Evolutionary conservation across 2,113 vertebrate species (phyloP).

Genomic region (Probosciger aterrimus): DNA sequence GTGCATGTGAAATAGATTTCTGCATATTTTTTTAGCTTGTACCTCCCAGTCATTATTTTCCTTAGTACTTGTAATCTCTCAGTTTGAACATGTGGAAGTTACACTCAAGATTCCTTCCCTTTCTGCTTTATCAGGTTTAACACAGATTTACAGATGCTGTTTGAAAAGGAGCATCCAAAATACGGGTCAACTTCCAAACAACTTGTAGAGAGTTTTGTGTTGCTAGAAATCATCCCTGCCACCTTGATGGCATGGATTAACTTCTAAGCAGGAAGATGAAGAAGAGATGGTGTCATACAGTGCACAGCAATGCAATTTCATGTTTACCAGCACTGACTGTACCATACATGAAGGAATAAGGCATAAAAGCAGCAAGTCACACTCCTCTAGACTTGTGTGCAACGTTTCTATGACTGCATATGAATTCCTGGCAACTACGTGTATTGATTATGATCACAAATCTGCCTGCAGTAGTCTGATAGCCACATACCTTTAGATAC

Average conservation of each 20-base stretch:
- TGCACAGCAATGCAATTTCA: neutral
- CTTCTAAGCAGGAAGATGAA: neutral
- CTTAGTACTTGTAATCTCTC: constrained; percentile 16
- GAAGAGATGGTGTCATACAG: neutral
- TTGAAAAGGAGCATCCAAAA: neutral
- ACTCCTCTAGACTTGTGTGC: neutral
- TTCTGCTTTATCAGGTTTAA: neutral
- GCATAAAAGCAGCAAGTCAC: neutral
- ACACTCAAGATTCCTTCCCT: neutral
- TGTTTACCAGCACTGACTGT: neutral
- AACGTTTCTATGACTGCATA: fast-evolving
- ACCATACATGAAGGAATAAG: neutral
- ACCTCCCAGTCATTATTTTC: constrained; percentile 34
- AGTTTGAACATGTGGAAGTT: neutral
- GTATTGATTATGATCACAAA: neutral
- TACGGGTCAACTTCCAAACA: neutral
- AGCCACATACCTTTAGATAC: neutral
- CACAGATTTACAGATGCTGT: neutral
- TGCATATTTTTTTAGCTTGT: neutral
- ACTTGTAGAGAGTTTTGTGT: no score
- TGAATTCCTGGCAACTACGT: neutral
- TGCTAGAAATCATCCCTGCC: neutral
- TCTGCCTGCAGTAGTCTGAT: neutral
- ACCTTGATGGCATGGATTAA: neutral
- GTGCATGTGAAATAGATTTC: constrained; percentile 41